Evolutionary conservation across 2,888 invertebrate species (phyloP).

Genomic region (Reticulitermes lucifugus): DNA sequence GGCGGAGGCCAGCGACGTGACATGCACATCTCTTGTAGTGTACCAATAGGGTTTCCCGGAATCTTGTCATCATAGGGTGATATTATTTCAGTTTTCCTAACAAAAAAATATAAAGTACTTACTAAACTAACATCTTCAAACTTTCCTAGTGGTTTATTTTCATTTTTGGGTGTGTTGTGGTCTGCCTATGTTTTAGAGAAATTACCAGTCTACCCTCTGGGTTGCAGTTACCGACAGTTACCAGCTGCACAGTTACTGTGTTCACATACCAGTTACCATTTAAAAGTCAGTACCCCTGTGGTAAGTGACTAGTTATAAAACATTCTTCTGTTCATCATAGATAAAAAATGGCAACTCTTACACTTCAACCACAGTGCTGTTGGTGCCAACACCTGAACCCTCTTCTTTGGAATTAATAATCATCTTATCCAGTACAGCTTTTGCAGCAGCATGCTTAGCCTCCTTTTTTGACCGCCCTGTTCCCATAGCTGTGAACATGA

Average conservation of each 20-base stretch:
- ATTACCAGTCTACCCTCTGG: no score
- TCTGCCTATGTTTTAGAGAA: no score
- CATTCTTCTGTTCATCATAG: no score
- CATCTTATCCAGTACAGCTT: slow-evolving; percentile 85
- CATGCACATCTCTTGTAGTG: slow-evolving; percentile 94
- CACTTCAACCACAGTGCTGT: slow-evolving; percentile 51
- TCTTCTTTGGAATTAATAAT: slow-evolving; percentile 54
- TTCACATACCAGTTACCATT: no score
- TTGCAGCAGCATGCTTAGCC: slow-evolving; percentile 96
- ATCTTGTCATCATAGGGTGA: slow-evolving; percentile 77
- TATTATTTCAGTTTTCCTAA: slow-evolving; percentile 43
- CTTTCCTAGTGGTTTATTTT: no score
- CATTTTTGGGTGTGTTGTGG: no score
- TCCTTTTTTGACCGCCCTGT: slow-evolving; percentile 97
- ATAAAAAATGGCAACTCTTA: slow-evolving; percentile 36
- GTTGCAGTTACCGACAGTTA: no score
- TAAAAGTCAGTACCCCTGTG: no score
- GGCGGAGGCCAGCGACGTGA: slow-evolving; percentile 96
- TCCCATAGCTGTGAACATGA: slow-evolving; percentile 77
- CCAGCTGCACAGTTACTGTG: no score
- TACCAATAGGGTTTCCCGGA: slow-evolving; percentile 94
- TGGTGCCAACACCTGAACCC: slow-evolving; percentile 44
- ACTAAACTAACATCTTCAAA: no score
- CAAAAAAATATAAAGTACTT: not conserved
- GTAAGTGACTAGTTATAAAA: no score